Conservation (phyloP, 2,113 vertebrate species). For the Meriones unguiculatus region DNA sequence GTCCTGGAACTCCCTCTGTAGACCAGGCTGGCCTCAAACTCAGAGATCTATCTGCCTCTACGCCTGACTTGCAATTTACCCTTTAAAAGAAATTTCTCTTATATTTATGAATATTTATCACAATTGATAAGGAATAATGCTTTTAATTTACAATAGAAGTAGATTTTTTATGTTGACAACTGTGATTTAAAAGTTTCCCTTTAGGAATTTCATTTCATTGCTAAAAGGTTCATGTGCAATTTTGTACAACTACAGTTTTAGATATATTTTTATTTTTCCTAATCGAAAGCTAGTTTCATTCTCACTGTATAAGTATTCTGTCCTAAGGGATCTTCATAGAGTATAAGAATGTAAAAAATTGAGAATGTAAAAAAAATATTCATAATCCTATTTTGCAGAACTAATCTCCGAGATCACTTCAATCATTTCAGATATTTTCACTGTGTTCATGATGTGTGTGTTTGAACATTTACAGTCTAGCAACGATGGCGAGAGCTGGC, state of each 20-base stretch:
- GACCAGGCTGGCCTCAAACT: neutral
- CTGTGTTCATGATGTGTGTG: slow-evolving; percentile 32
- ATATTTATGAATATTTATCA: slow-evolving; percentile 28
- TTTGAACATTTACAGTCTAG: neutral
- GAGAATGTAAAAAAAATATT: slow-evolving; percentile 26
- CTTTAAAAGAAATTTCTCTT: slow-evolving; percentile 26
- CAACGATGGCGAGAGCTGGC: neutral
- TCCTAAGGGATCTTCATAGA: slow-evolving; percentile 48
- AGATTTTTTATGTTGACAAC: slow-evolving; percentile 39
- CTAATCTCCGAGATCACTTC: neutral
- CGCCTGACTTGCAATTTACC: neutral
- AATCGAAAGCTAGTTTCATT: slow-evolving; percentile 46
- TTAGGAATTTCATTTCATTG: slow-evolving; percentile 15
- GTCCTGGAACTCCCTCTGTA: neutral
- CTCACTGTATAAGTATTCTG: slow-evolving; percentile 21
- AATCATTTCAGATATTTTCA: slow-evolving; percentile 18
- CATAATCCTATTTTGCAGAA: neutral
- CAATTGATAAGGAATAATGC: slow-evolving; percentile 31
- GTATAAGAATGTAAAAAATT: neutral
- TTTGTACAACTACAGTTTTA: neutral
- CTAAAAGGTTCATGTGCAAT: slow-evolving; percentile 38
- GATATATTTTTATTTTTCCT: slow-evolving; percentile 18
- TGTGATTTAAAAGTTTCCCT: slow-evolving; percentile 42
- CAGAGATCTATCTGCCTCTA: neutral
- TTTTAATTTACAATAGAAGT: slow-evolving; percentile 42